Evolutionary conservation across 2,797 vertebrate species (phyloP).

Genomic region (Anguilla pacifica): DNA sequence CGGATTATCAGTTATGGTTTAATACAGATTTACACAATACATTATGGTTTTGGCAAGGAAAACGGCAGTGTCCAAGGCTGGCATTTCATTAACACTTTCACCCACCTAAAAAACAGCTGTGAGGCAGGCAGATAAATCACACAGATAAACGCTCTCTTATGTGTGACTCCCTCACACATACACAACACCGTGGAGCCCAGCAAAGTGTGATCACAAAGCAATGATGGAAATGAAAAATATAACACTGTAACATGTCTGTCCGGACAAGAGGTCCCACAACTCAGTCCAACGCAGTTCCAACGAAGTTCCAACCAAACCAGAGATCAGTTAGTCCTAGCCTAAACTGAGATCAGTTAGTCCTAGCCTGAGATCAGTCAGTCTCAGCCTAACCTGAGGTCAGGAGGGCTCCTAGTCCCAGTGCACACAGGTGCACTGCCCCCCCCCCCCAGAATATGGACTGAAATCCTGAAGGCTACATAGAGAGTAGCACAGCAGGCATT

Average conservation of each 20-base stretch:
- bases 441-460: background rate
- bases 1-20: constrained; percentile 17
- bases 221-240: background rate
- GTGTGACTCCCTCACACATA: no score
- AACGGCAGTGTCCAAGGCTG: constrained; percentile 6
- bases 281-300: background rate
- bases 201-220: background rate
- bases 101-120: background rate
- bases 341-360: background rate
- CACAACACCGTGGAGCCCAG: no score
- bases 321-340: no score
- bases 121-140: background rate
- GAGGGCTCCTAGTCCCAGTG: background rate
- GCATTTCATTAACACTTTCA: background rate
- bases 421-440: background rate
- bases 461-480: background rate
- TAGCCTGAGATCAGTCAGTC: background rate
- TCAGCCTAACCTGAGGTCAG: background rate
- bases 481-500: background rate
- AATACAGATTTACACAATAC: constrained; percentile 18
- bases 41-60: constrained; percentile 3
- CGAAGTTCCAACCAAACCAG: background rate
- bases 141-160: background rate
- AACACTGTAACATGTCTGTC: constrained; percentile 21
- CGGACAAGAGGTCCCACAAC: background rate